Conservation (phyloP, 2,797 vertebrate genomes). For the Sebastes goodei region DNA sequence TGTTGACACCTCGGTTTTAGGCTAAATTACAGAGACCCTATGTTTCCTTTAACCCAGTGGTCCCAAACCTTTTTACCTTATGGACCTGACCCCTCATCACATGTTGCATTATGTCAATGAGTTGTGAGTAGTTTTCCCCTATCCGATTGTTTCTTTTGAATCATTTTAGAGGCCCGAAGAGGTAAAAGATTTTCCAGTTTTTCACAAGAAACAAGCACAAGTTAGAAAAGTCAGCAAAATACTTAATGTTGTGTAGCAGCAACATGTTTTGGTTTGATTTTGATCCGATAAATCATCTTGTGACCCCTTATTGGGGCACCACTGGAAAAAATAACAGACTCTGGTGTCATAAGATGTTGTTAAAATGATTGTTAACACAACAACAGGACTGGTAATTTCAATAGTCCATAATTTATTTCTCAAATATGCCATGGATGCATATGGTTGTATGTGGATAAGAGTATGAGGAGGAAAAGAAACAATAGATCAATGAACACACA, state of each 20-base stretch:
- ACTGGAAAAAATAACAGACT: not conserved
- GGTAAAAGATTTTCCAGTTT: not conserved
- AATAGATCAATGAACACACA: conserved; percentile 25
- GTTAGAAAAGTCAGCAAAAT: not conserved
- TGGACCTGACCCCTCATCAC: too few relatives aligned
- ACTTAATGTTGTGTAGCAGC: not conserved
- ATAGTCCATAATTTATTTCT: conserved; percentile 75
- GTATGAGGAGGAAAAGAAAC: conserved; percentile 14
- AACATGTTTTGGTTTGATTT: not conserved
- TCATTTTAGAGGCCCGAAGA: not conserved
- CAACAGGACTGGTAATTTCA: conserved; percentile 1
- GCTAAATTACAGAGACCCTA: too few relatives aligned
- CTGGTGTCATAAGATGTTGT: not conserved
- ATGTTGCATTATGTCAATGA: too few relatives aligned
- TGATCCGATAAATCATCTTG: not conserved
- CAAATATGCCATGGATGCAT: conserved; percentile 63
- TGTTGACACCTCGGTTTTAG: too few relatives aligned
- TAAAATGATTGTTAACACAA: not conserved
- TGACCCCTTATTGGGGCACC: not conserved
- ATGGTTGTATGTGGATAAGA: conserved; percentile 36
- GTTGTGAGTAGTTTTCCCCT: not conserved
- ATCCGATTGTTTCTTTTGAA: not conserved
- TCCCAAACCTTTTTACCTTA: too few relatives aligned
- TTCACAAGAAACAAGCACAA: not conserved
- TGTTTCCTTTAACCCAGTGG: too few relatives aligned